Conservation (phyloP, 2,888 invertebrate genomes). For the Xestia c-nigrum region DNA sequence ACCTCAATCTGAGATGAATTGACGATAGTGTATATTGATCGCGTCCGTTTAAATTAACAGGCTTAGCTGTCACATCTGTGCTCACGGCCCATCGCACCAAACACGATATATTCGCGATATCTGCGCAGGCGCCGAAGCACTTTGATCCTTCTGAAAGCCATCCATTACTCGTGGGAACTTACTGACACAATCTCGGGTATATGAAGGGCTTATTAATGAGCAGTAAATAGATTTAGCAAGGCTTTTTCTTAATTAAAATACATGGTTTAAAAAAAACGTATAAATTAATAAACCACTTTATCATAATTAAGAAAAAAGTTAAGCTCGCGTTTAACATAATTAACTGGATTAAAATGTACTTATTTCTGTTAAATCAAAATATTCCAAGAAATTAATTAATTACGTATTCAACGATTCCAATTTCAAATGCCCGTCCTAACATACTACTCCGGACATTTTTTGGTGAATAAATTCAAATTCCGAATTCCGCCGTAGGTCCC, state of each 20-base stretch:
- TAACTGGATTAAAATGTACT: background rate
- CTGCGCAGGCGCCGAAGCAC: conserved; percentile 62
- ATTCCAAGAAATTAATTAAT: background rate
- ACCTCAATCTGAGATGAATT: conserved; percentile 62
- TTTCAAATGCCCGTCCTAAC: conserved; percentile 2
- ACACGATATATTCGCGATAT: conserved; percentile 79
- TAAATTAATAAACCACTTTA: conserved; percentile 4
- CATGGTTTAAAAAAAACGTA: background rate
- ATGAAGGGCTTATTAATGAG: conserved; percentile 48
- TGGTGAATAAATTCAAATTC: conserved; percentile 17
- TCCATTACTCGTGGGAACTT: conserved; percentile 74
- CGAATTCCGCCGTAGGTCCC: conserved; percentile 37
- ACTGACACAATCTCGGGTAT: conserved; percentile 66
- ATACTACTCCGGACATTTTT: background rate
- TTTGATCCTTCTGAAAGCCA: conserved; percentile 69
- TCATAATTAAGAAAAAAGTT: background rate
- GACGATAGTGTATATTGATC: conserved; percentile 84
- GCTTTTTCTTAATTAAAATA: conserved; percentile 8
- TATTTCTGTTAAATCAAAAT: background rate
- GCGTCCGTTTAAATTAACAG: conserved; percentile 86
- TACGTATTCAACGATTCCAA: conserved; percentile 19
- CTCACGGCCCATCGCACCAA: conserved; percentile 79
- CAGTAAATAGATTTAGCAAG: conserved; percentile 39
- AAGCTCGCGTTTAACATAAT: background rate
- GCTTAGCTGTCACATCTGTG: conserved; percentile 80